phyloP scores from a whole-genome alignment of 2,797 vertebrate species.

The Myripristis jacobus region DNA sequence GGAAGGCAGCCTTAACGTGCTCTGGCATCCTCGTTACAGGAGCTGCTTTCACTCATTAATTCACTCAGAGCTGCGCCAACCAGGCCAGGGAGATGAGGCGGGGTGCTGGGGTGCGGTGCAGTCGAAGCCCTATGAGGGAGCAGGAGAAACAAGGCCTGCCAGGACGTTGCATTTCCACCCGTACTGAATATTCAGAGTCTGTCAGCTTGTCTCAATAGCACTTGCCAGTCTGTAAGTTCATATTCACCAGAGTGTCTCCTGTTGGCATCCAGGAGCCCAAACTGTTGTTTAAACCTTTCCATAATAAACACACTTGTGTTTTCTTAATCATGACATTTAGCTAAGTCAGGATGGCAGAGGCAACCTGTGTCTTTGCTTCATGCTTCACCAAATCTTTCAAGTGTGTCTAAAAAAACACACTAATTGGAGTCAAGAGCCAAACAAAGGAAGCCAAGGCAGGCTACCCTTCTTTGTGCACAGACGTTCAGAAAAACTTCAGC shows the following conservation, averaged over 20 bases:
- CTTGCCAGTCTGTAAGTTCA: conserved; percentile 57
- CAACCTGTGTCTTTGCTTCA: no score
- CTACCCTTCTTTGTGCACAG: no score
- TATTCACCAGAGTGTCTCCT: conserved; percentile 39
- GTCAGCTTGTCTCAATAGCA: conserved; percentile 59
- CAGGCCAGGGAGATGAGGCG: conserved; percentile 19
- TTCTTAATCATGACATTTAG: neutral
- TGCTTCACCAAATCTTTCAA: no score
- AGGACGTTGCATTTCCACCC: conserved; percentile 55
- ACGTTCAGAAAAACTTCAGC: no score
- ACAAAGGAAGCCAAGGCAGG: no score
- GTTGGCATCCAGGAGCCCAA: conserved; percentile 35
- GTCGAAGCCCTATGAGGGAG: conserved; percentile 42
- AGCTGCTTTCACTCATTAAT: conserved; percentile 76
- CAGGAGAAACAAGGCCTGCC: conserved; percentile 50
- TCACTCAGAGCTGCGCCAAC: conserved; percentile 53
- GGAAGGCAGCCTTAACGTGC: conserved; percentile 67
- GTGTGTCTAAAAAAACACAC: no score
- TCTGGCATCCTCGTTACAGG: conserved; percentile 76
- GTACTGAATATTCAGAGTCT: conserved; percentile 61
- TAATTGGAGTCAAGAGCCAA: no score
- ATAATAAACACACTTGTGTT: conserved; percentile 3
- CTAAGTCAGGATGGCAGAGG: neutral
- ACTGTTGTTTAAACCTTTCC: conserved; percentile 49
- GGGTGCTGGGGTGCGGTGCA: neutral